phyloP scores from a whole-genome alignment of 2,888 invertebrate genomes.

The Habroteleia sp. region DNA sequence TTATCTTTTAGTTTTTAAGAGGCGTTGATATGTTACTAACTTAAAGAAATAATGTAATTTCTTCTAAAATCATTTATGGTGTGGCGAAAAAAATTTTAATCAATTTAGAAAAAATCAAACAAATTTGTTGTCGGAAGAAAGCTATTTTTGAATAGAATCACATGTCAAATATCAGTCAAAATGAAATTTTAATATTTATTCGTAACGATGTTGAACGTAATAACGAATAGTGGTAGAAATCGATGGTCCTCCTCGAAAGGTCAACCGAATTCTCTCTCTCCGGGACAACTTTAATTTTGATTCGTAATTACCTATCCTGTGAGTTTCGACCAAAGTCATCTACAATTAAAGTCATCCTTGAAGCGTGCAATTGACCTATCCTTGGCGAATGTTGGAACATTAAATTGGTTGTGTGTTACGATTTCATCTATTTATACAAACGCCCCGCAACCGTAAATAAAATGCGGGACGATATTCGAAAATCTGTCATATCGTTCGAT shows the following conservation, averaged over 20 bases:
- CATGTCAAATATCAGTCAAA: too few species aligned
- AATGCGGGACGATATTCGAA: not conserved
- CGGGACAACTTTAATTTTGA: conserved; percentile 19
- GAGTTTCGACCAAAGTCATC: conserved; percentile 16
- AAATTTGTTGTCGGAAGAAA: too few species aligned
- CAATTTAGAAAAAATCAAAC: too few species aligned
- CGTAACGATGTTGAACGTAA: not conserved
- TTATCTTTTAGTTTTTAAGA: too few species aligned
- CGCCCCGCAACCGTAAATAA: conserved; percentile 2
- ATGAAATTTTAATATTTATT: not conserved
- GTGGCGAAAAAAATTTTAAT: too few species aligned
- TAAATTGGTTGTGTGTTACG: conserved; percentile 1
- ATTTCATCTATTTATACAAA: not conserved
- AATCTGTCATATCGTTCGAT: not conserved
- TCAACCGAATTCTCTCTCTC: not conserved
- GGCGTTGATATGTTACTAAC: too few species aligned
- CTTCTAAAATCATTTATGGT: too few species aligned
- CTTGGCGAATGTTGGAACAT: not conserved
- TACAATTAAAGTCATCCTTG: conserved; percentile 21
- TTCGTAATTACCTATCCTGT: conserved; percentile 11
- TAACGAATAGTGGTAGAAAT: conserved; percentile 9
- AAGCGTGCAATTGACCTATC: conserved; percentile 10
- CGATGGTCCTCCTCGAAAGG: conserved; percentile 19
- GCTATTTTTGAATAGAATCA: too few species aligned
- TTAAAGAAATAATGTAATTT: too few species aligned